These are phyloP conservation scores for Caenorhabditis virilis DNA, from an alignment of 2,888 invertebrate species.

Conservation along the genomic window DNA sequence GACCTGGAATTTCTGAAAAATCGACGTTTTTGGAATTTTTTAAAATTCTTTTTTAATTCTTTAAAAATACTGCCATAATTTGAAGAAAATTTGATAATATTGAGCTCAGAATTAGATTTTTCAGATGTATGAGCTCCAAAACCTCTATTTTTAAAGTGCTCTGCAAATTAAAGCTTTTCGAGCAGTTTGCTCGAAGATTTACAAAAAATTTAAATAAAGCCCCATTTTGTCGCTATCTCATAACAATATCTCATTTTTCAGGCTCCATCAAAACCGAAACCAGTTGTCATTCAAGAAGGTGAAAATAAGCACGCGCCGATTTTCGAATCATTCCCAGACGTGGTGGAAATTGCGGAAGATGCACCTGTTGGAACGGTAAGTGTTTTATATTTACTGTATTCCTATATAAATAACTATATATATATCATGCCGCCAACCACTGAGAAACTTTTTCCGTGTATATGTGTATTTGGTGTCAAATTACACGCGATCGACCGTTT, in stretches of 20 bases:
- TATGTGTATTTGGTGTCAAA: slow-evolving; percentile 16
- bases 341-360: slow-evolving; percentile 44
- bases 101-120: neutral
- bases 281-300: slow-evolving; percentile 27
- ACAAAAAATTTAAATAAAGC: neutral
- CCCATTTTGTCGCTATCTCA: too few relatives aligned
- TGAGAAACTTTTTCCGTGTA: too few relatives aligned
- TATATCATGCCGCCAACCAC: too few relatives aligned
- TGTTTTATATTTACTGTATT: too few relatives aligned
- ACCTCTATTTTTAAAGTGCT: neutral
- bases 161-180: neutral
- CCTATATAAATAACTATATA: too few relatives aligned
- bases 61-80: neutral
- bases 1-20: too few relatives aligned
- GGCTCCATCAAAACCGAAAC: slow-evolving; percentile 44
- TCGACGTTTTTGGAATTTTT: neutral
- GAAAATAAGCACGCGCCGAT: slow-evolving; percentile 32
- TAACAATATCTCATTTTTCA: slow-evolving; percentile 13
- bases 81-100: neutral
- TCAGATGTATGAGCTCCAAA: neutral
- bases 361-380: slow-evolving; percentile 44
- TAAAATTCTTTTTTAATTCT: neutral
- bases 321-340: slow-evolving; percentile 26
- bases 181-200: neutral
- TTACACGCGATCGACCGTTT: too few relatives aligned